Conservation (phyloP, 2,113 vertebrate species). For the Pedetes capensis region DNA sequence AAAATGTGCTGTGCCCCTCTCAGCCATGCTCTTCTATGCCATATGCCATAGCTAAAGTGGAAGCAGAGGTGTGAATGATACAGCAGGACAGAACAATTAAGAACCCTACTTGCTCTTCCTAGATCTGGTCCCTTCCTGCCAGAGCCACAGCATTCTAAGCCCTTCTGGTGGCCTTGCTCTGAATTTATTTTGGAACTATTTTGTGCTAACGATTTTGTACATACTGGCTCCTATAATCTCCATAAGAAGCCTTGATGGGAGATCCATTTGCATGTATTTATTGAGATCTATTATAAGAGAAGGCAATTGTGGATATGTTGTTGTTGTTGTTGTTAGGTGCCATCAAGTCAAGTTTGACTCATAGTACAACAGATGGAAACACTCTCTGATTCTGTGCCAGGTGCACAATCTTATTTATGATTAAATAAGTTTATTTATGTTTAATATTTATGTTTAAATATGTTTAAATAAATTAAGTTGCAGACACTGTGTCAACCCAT, state of each 20-base stretch:
- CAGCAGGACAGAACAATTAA: conserved; percentile 20
- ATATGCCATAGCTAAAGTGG: conserved; percentile 2
- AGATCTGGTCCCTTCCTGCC: neutral
- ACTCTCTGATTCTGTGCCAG: too few relatives aligned
- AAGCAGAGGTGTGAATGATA: neutral
- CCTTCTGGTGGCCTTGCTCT: neutral
- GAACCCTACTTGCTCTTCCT: neutral
- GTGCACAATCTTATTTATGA: too few relatives aligned
- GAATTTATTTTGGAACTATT: neutral
- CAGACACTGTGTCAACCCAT: too few relatives aligned
- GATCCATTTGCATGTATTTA: neutral
- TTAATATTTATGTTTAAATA: too few relatives aligned
- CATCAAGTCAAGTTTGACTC: too few relatives aligned
- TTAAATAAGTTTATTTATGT: too few relatives aligned
- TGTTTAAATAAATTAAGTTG: too few relatives aligned
- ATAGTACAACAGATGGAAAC: too few relatives aligned
- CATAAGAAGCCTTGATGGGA: neutral
- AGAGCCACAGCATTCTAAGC: neutral
- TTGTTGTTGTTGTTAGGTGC: too few relatives aligned
- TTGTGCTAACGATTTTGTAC: neutral
- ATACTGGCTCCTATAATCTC: neutral
- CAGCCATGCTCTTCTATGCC: neutral
- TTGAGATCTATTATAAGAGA: neutral
- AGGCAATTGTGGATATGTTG: neutral
- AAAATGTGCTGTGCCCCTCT: neutral